A percentile compares a stretch with the other conserved stretches of the same genome.
Conservation (phyloP, 2,113 vertebrate genomes). For the Takifugu bimaculatus region DNA sequence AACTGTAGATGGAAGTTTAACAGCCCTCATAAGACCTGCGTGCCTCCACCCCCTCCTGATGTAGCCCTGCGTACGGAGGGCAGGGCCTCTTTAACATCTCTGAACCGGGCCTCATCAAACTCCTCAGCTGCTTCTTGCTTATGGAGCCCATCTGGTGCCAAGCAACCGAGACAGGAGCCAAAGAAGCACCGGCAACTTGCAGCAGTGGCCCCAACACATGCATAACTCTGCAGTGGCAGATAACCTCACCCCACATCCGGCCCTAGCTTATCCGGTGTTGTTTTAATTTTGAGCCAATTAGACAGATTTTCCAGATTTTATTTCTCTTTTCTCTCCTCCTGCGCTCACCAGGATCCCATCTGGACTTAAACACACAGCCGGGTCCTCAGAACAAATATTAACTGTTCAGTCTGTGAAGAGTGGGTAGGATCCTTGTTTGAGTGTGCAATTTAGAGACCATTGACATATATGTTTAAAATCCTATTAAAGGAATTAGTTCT, state of each 20-base stretch:
- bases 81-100: conserved; percentile 26
- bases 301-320: conserved; percentile 51
- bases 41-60: conserved; percentile 42
- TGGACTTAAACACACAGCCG: conserved; percentile 72
- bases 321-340: conserved; percentile 40
- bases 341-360: conserved; percentile 58
- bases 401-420: conserved; percentile 53
- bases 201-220: conserved; percentile 17
- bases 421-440: conserved; percentile 46
- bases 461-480: conserved; percentile 63
- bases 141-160: conserved; percentile 57
- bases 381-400: conserved; percentile 68
- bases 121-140: conserved; percentile 80
- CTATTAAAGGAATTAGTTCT: conserved; percentile 58
- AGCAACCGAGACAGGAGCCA: conserved; percentile 35
- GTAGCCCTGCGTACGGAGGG: conserved; percentile 30
- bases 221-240: conserved; percentile 34
- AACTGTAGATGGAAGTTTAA: conserved; percentile 68
- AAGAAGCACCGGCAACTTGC: conserved; percentile 20
- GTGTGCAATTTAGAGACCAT: conserved; percentile 51
- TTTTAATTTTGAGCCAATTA: conserved; percentile 71
- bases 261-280: conserved; percentile 30
- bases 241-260: conserved; percentile 47
- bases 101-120: conserved; percentile 60
- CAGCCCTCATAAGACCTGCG: conserved; percentile 79